Base-by-base conservation (phyloP, 2,888 invertebrate genomes). In the Hydrotaea cyrtoneurina region DNA sequence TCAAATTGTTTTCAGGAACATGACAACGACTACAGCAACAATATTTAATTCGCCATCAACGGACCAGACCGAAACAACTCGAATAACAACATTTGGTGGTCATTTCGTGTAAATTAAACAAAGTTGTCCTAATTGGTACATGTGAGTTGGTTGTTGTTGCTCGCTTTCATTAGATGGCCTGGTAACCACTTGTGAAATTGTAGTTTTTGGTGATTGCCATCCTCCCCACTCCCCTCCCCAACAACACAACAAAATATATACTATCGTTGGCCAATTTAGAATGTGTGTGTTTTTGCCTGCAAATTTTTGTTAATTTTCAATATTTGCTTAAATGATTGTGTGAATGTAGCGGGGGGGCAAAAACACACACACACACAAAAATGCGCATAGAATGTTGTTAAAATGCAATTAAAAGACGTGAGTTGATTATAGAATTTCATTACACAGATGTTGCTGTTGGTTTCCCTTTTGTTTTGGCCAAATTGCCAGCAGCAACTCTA, bases 351-450 rank as follows among this genome's bases (percentile, higher is more conserved):
- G 11, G 43, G 43, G 11, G 4, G 4, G 43, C 8, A 50, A n/a
- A 50, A 50, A 7, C 31, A 31, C 31, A 31, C 31, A 31, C 2
- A 31, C 2, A 31, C 31, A 31, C 7, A 50, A n/a, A n/a, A 50
- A 1, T 50, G 50, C 13, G 15, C 50, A n/a, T 8, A n/a, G n/a
- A n/a, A 50, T 50, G 71, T 71, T 80, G 78, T 80, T 84, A 80
- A 80, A 83, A 84, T 71, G 74, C 83, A 84, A 84, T 84, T 84
- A 84, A 80, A 75, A 80, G 78, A 84, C 83, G 83, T 84, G 83
- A 80, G 62, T 80, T 80, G 78, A 78, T 80, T 80, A 78, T 71
- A n/a, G 55, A 78, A 71, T 8, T 15, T 79, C 31, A 31, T 31
- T 31, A n/a, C n/a, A n/a, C n/a, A n/a, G n/a, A n/a, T n/a, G n/a